Evolutionary conservation across 2,797 vertebrate species (phyloP), one percentile per base, ranked within the genome.

Genomic region (Podargus strigoides): DNA sequence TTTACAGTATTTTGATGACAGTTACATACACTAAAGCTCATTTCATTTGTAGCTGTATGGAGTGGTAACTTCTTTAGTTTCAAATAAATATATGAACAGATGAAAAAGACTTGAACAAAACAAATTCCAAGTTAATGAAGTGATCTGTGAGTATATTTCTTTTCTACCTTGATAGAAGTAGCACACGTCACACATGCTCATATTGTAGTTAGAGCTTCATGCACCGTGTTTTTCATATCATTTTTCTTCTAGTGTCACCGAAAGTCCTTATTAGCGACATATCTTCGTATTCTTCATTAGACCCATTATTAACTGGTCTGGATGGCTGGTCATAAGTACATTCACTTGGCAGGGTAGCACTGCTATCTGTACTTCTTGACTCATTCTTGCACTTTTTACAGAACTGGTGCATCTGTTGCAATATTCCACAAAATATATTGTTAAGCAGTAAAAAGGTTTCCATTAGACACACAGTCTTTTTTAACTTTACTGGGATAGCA

Each of bases 201-300:
- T 16, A 34, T 34, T 36, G 68, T 50, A 3, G 14, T 82, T 89
- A 56, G 12, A 60, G 21, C 41, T 39, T 11, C 52, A 24, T 0
- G 0, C 14, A 30, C 6, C 41, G 84, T 52, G 7, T 41, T 79
- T 92, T 77, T 86, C 67, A 74, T 46, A 19, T 34, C 1, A 9
- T 74, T 52, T 89, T 56, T 20, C 53, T 83, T 81, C 55, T 36
- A 59, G 2, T 37, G 30, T 64, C 34, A 55, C 23, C 68, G 3
- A 74, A 67, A 73, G 27, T 83, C 72, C 91, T 83, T 76, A 79
- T 44, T 58, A 83, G 7, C 60, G 92, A 76, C 78, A 66, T 91
- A 66, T 85, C 88, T 94, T 82, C 83, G 14, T 87, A 87, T 79
- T 84, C 88, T 37, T 90, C 86, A 70, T 70, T 73, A 78, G 85